Conservation (phyloP, 2,113 vertebrate genomes). For the Pelmatolapia mariae region DNA sequence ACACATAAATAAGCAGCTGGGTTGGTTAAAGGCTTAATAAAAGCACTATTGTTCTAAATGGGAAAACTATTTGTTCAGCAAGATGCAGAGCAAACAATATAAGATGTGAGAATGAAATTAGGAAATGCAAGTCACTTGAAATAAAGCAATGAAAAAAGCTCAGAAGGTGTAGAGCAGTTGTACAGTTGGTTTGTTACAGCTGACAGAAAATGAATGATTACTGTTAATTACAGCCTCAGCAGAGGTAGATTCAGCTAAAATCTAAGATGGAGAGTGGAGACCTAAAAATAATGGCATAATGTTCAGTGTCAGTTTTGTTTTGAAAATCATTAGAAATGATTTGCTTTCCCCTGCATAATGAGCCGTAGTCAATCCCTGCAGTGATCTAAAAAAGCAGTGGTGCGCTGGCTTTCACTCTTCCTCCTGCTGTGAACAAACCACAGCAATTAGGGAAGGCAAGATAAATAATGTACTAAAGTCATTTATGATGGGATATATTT, state of each 20-base stretch:
- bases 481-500: constrained; percentile 19
- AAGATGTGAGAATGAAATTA: neutral
- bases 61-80: neutral
- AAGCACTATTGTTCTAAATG: neutral
- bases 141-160: neutral
- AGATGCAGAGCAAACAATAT: neutral
- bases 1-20: neutral
- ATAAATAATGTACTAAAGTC: constrained; percentile 29
- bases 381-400: constrained; percentile 11
- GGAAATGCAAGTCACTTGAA: neutral
- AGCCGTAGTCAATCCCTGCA: constrained; percentile 22
- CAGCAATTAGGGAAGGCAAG: constrained; percentile 47
- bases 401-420: neutral
- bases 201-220: neutral
- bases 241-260: neutral
- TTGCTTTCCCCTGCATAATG: constrained; percentile 44
- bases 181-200: neutral
- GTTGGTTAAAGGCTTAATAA: neutral
- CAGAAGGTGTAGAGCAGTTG: neutral
- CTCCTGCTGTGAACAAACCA: constrained; percentile 51
- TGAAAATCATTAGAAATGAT: constrained; percentile 37
- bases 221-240: neutral
- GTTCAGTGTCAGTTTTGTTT: constrained; percentile 18
- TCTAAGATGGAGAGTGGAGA: neutral
- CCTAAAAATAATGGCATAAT: constrained; percentile 3